Conservation (phyloP, 2,888 invertebrate genomes). For the Ichneumoninae sp. region DNA sequence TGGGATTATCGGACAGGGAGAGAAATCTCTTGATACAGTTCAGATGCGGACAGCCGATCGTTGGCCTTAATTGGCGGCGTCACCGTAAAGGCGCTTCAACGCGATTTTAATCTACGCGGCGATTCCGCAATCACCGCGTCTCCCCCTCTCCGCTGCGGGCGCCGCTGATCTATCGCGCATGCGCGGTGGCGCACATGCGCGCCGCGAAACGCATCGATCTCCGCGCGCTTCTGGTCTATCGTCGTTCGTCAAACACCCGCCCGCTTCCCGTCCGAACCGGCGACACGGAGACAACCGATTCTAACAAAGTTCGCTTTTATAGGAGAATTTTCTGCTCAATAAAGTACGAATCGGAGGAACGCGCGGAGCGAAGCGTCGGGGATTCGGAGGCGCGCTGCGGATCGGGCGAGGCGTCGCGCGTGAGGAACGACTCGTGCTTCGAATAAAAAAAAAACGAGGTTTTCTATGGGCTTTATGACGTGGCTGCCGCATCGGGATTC, state of each 20-base stretch:
- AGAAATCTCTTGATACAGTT: conserved; percentile 40
- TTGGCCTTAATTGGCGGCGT: conserved; percentile 9
- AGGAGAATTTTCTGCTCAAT: conserved; percentile 83
- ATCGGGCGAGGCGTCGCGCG: conserved; percentile 66
- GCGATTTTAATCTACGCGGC: conserved; percentile 12
- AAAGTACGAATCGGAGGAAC: conserved; percentile 77
- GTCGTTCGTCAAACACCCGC: conserved; percentile 51
- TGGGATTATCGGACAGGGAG: conserved; percentile 41
- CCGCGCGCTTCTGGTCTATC: conserved; percentile 55
- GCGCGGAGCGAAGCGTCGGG: conserved; percentile 50
- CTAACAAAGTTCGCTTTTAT: conserved; percentile 79
- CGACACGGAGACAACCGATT: conserved; percentile 70
- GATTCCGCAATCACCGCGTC: neutral
- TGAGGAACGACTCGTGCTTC: conserved; percentile 69
- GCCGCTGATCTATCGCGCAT: neutral
- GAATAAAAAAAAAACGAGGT: conserved; percentile 67
- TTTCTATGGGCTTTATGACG: conserved; percentile 79
- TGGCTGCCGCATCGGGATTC: conserved; percentile 67
- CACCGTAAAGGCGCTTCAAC: conserved; percentile 11
- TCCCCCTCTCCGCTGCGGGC: neutral
- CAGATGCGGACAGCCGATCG: conserved; percentile 1
- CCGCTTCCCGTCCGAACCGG: conserved; percentile 65
- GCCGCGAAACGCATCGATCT: conserved; percentile 77
- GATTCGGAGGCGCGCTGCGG: conserved; percentile 59
- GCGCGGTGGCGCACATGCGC: neutral